Evolutionary conservation across 2,113 vertebrate genomes (phyloP), one percentile per base, ranked within the genome.

Genomic region (Barbus barbus): DNA sequence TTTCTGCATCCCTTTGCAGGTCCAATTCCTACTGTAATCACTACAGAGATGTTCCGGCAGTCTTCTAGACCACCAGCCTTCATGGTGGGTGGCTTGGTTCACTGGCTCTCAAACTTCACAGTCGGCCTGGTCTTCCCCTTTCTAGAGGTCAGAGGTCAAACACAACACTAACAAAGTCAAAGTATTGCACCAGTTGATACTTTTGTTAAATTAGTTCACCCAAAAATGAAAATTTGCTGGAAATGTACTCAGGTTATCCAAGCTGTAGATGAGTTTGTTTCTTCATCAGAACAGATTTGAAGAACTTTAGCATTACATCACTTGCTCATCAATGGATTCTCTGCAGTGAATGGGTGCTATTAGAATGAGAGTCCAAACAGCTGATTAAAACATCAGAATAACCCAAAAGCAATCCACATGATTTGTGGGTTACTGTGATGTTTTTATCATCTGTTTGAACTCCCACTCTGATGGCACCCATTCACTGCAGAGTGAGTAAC

Each of bases 41-140:
- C 96, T 88, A 97, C 95, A 0, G 97, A 99, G 93, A 96, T 98
- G 94, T 99, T 99, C 93, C 93, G 97, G 81, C 97, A 99, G 92
- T 95, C 96, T 0, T 97, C 97, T n/a, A 93, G 97, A 13, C 94
- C 97, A 0, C 91, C 97, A 0, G 97, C 98, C 0, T 99, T 95
- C 94, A 91, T 97, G 97, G 94, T 99, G 12, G 96, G 94, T 0
- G 98, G 97, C 5, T 96, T 94, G 0, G 94, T 98, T 61, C 98
- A 99, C 91, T 99, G 98, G 98, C 90, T 99, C 0, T 96, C 91
- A 87, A 98, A 98, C 93, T 98, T 99, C 92, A 84, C 92, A 0
- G 95, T 99, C 67, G 98, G 98, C 3, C 92, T 98, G 0, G 2
- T 97, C 71, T 99, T 99, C 86, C 96, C 95, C 3, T 99, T 97